A percentile compares a stretch with the other conserved stretches of the same genome.
Evolutionary conservation across 2,888 invertebrate genomes (phyloP).

Genomic region (Oeneis ivallda): DNA sequence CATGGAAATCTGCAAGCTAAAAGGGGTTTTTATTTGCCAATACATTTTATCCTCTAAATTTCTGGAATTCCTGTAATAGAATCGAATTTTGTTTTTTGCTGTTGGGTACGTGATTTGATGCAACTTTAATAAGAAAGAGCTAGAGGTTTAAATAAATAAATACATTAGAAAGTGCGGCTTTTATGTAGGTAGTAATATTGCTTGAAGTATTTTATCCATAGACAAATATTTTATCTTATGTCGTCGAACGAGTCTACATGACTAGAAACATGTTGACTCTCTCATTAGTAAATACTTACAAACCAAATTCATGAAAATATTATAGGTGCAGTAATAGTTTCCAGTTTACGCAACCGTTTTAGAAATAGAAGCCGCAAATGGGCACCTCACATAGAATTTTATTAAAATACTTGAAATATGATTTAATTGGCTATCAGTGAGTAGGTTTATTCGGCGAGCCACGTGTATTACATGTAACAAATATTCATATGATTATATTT

Average conservation of each 20-base stretch:
- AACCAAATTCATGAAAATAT: slow-evolving; percentile 13
- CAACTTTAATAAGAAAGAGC: too few species aligned
- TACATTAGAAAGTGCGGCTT: too few species aligned
- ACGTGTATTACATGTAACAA: slow-evolving; percentile 1
- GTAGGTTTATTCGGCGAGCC: slow-evolving; percentile 6
- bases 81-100: background rate
- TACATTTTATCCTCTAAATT: background rate
- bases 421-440: slow-evolving; percentile 29
- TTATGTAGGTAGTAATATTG: too few species aligned
- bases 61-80: slow-evolving; percentile 4
- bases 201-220: too few species aligned
- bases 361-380: background rate
- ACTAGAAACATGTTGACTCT: slow-evolving; percentile 4
- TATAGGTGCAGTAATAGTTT: background rate
- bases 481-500: slow-evolving; percentile 21
- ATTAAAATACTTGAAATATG: slow-evolving; percentile 35
- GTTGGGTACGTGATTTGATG: background rate
- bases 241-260: background rate
- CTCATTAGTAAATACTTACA: slow-evolving; percentile 32
- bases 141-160: too few species aligned
- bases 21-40: slow-evolving; percentile 11
- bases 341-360: slow-evolving; percentile 5
- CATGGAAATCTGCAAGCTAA: slow-evolving; percentile 17
- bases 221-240: too few species aligned
- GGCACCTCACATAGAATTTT: slow-evolving; percentile 13